Evolutionary conservation across 2,888 invertebrate species (phyloP).

Genomic region (Conomelus anceps): DNA sequence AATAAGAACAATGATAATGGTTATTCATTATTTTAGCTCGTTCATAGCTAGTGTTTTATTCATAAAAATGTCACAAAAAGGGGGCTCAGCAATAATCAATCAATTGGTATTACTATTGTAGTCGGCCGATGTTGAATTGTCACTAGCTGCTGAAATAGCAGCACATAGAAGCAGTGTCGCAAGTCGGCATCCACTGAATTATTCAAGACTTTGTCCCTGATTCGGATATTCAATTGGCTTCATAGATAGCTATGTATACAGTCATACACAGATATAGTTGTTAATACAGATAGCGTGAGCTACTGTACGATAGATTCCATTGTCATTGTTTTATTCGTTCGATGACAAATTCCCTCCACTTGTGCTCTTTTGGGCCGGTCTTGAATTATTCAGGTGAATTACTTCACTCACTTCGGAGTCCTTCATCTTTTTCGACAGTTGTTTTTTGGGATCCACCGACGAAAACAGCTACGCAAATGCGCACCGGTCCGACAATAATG

Average conservation of each 20-base stretch:
- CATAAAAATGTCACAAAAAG: not conserved
- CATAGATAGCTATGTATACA: not conserved
- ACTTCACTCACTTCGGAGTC: not conserved
- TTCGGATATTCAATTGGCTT: not conserved
- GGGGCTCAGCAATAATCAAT: not conserved
- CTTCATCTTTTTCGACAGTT: not conserved
- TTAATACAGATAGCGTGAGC: not conserved
- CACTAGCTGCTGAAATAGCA: not conserved
- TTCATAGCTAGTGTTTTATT: not conserved
- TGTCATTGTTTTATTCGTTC: not conserved
- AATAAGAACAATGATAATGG: not conserved
- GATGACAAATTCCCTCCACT: not conserved
- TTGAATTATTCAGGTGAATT: not conserved
- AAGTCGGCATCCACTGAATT: not conserved
- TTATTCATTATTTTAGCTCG: not conserved
- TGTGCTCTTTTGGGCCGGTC: not conserved
- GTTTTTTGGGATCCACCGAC: not conserved
- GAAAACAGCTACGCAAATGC: not conserved
- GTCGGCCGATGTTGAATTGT: not conserved
- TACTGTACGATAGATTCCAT: slow-evolving; percentile 19
- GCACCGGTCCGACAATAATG: not conserved
- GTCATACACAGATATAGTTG: not conserved
- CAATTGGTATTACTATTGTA: not conserved
- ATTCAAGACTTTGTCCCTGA: not conserved
- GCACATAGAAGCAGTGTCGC: not conserved